These are phyloP conservation scores for Nanger granti DNA, from an alignment of 2,113 vertebrate species.

Conservation along the genomic window DNA sequence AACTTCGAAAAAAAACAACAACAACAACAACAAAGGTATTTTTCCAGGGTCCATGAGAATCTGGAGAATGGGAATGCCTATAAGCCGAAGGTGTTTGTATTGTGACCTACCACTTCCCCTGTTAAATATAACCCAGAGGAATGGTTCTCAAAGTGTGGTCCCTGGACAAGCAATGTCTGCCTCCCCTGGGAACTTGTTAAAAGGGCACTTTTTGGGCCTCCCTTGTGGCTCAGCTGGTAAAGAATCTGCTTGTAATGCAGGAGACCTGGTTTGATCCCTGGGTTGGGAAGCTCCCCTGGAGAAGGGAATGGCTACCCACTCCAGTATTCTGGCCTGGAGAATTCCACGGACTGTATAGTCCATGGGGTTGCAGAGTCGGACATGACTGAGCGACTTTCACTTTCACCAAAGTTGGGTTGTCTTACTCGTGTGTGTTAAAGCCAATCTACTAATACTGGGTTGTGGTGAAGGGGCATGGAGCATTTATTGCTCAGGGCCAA, in stretches of 20 bases:
- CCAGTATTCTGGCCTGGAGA: not conserved
- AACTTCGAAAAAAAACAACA: not conserved
- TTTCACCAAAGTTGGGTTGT: not conserved
- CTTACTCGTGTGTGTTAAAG: not conserved
- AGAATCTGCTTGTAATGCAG: not conserved
- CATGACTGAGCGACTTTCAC: not conserved
- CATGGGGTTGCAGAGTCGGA: not conserved
- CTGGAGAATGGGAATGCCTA: not conserved
- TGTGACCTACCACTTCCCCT: not conserved
- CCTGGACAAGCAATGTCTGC: not conserved
- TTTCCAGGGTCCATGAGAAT: not conserved
- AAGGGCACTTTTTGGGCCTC: not conserved
- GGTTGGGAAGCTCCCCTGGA: not conserved
- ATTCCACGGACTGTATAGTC: not conserved
- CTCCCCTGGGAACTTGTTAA: not conserved
- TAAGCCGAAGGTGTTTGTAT: not conserved
- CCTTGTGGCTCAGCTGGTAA: not conserved
- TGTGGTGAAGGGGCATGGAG: not conserved
- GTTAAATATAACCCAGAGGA: not conserved
- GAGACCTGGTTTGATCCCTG: not conserved
- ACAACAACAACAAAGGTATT: not conserved
- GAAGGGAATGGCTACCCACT: not conserved
- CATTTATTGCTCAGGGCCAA: accelerated
- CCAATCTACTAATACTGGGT: not conserved
- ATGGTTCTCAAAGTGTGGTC: not conserved